phyloP scores from a whole-genome alignment of 2,888 invertebrate genomes.

The Calameuta pallipes region DNA sequence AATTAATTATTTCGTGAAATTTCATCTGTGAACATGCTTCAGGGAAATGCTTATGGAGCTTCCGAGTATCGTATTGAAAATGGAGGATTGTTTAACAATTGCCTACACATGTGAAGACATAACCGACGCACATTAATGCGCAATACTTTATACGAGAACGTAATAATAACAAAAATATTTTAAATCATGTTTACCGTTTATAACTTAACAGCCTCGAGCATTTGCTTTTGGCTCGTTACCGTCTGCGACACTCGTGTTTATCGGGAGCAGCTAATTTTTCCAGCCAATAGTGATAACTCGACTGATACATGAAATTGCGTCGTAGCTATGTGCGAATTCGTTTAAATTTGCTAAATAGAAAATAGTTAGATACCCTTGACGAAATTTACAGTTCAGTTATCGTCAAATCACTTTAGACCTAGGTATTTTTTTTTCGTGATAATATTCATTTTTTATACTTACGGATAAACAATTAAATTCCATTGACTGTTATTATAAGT shows the following conservation, averaged over 20 bases:
- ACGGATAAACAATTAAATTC: background rate
- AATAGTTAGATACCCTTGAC: background rate
- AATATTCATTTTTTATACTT: background rate
- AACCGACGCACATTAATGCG: background rate
- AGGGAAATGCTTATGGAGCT: background rate
- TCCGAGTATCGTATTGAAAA: background rate
- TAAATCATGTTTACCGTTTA: background rate
- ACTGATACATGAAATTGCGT: background rate
- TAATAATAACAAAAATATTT: background rate
- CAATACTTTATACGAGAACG: background rate
- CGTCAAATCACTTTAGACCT: background rate
- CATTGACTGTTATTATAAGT: background rate
- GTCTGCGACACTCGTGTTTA: background rate
- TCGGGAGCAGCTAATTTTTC: background rate
- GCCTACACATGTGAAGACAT: background rate
- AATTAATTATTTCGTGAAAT: background rate
- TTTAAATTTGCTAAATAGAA: background rate
- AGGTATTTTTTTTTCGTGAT: background rate
- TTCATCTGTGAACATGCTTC: background rate
- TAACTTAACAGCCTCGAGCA: background rate
- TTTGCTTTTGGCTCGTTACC: background rate
- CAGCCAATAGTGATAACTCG: background rate
- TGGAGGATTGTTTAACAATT: background rate
- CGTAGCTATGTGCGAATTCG: background rate
- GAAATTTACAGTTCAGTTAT: background rate